Percentiles rank a stretch among this genome's conserved stretches.
phyloP scores from a whole-genome alignment of 1,140 invertebrate genomes.

The Penaeus indicus region DNA sequence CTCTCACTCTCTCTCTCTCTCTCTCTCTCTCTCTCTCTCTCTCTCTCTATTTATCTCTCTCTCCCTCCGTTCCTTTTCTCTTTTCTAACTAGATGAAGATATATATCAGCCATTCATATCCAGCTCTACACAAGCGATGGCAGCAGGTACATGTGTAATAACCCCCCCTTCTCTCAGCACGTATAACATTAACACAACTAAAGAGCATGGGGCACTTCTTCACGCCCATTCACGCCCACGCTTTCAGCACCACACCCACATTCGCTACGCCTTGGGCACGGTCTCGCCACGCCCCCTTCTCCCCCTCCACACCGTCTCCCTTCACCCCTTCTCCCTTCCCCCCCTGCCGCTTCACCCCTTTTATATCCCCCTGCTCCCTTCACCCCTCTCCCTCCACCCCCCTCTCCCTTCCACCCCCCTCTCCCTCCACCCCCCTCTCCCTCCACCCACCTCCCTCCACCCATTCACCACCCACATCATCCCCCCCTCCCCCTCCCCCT shows the following conservation, averaged over 20 bases:
- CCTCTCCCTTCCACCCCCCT: background rate
- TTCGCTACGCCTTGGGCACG: background rate
- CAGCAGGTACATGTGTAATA: too few species aligned
- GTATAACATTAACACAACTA: too few species aligned
- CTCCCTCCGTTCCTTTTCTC: too few species aligned
- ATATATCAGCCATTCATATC: too few species aligned
- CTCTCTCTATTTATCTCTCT: too few species aligned
- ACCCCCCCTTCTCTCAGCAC: too few species aligned
- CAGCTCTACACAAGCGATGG: too few species aligned
- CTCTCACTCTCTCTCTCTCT: background rate
- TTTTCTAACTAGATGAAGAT: too few species aligned
- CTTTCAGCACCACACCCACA: too few species aligned
- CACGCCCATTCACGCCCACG: too few species aligned
- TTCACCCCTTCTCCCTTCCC: background rate
- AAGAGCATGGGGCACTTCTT: too few species aligned
- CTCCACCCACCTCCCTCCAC: background rate
- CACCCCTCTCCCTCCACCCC: background rate
- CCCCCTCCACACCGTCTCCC: background rate
- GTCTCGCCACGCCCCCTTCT: background rate
- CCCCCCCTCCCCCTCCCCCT: background rate
- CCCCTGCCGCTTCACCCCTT: background rate
- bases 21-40: too few species aligned
- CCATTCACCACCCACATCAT: background rate
- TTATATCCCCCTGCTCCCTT: background rate
- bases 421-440: background rate